Percentiles rank a stretch among this genome's conserved stretches.
Conservation (phyloP, 1,140 invertebrate genomes). For the Procambarus virginalis region DNA sequence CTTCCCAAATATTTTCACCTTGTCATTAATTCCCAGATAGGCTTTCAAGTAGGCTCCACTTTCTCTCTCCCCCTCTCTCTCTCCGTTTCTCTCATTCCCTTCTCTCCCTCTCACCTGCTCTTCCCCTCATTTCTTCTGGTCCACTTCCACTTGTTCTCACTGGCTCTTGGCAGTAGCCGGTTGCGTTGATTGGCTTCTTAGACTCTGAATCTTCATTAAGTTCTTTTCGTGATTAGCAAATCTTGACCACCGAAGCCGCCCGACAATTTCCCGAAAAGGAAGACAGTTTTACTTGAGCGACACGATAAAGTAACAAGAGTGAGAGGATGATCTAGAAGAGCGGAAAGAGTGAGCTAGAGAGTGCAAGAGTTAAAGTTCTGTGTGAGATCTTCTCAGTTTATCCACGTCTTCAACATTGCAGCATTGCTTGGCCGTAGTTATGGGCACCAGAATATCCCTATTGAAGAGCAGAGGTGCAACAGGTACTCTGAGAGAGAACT, state of each 20-base stretch:
- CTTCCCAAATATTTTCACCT: no score
- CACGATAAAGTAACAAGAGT: neutral
- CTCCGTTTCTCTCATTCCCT: neutral
- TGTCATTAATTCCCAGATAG: no score
- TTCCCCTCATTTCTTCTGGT: neutral
- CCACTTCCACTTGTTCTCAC: neutral
- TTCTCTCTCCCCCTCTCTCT: neutral
- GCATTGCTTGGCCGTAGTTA: no score
- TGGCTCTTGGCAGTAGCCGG: neutral
- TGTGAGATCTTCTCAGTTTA: no score
- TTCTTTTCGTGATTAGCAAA: conserved; percentile 1
- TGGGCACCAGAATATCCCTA: no score
- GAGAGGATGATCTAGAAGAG: neutral
- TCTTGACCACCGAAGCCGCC: neutral
- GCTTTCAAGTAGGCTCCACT: neutral
- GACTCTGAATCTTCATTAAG: neutral
- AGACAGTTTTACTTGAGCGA: neutral
- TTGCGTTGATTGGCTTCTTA: neutral
- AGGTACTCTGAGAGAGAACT: no score
- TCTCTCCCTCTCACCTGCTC: neutral
- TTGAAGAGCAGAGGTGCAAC: no score
- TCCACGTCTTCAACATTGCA: no score
- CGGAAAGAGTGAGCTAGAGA: neutral
- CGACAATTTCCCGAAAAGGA: neutral
- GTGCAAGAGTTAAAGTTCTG: neutral